Percentiles rank a stretch among this genome's conserved stretches.
Evolutionary conservation across 2,888 invertebrate genomes (phyloP).

Genomic region (Chalcosyrphus nemorum): DNA sequence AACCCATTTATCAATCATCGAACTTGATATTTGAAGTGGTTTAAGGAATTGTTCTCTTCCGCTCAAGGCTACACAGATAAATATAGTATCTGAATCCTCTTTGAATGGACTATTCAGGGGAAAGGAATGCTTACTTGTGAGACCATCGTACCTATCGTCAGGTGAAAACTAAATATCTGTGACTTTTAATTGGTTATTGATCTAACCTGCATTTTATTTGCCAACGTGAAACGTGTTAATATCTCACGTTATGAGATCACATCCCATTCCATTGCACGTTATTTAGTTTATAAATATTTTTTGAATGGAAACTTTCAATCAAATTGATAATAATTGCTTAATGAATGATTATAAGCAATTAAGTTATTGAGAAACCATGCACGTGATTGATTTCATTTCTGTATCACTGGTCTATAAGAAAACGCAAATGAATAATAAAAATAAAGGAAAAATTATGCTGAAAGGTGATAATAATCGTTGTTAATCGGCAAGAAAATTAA

Average conservation of each 20-base stretch:
- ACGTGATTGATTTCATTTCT: background rate
- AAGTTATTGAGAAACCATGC: background rate
- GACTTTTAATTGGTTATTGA: too few species aligned
- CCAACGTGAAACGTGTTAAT: background rate
- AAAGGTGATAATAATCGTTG: background rate
- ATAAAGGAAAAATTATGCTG: background rate
- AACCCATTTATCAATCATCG: background rate
- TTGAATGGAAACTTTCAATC: background rate
- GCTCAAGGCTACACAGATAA: background rate
- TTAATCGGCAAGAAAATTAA: background rate
- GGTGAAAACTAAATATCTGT: too few species aligned
- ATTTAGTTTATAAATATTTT: background rate
- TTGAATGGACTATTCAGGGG: background rate
- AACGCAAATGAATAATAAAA: background rate
- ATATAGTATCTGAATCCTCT: background rate
- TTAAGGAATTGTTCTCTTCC: background rate
- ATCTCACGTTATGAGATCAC: background rate
- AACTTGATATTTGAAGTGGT: background rate
- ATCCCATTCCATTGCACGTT: background rate
- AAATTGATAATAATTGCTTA: background rate
- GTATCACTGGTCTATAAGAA: background rate
- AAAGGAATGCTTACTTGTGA: background rate
- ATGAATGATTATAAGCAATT: background rate
- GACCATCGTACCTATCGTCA: too few species aligned
- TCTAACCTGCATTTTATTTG: background rate